Evolutionary conservation across 2,113 vertebrate species (phyloP).

Genomic region (Apteryx owenii): DNA sequence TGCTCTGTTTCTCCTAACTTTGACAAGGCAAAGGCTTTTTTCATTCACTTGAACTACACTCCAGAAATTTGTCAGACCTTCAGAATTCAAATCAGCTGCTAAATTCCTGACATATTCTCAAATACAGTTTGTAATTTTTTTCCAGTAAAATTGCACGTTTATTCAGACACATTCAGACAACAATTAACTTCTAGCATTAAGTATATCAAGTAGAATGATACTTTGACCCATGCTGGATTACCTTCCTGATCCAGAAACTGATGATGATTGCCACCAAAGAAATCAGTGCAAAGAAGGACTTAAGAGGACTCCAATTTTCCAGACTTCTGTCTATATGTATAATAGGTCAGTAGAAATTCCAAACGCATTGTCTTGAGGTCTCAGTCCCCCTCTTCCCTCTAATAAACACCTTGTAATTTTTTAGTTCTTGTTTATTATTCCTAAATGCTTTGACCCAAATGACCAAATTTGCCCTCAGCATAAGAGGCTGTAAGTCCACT

Average conservation of each 20-base stretch:
- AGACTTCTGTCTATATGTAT: fast-evolving
- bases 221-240: background rate
- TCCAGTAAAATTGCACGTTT: background rate
- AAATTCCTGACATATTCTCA: background rate
- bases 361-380: background rate
- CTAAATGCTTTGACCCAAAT: background rate
- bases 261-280: background rate
- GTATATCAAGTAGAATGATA: background rate
- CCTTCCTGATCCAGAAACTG: background rate
- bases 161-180: background rate
- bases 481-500: background rate
- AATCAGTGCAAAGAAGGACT: background rate
- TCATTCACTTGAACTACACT: background rate
- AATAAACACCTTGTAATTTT: background rate
- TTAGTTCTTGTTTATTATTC: background rate
- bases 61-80: background rate
- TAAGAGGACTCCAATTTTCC: background rate
- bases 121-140: background rate
- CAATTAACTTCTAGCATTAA: background rate
- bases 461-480: background rate
- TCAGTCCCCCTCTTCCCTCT: background rate
- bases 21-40: background rate
- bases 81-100: background rate
- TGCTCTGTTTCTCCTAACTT: background rate
- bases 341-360: background rate